These are phyloP conservation scores for Montifringilla adamsi DNA, from an alignment of 2,113 vertebrate species.

Conservation along the genomic window DNA sequence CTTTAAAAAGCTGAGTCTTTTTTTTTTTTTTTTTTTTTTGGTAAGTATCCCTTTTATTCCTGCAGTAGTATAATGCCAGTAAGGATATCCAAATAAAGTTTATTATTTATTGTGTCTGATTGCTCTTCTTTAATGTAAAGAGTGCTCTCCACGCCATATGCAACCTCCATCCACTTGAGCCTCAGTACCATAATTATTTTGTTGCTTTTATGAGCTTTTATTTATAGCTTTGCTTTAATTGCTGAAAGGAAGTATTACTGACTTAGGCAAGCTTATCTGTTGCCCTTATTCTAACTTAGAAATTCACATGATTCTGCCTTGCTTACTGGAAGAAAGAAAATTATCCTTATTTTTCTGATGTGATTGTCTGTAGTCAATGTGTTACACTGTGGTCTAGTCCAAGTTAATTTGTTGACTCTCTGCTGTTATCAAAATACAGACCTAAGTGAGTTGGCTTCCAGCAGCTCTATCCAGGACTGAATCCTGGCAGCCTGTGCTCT, in stretches of 20 bases:
- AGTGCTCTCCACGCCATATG: neutral
- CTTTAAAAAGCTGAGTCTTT: neutral
- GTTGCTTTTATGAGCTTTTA: conserved; percentile 13
- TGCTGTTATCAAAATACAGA: neutral
- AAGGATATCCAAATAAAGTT: neutral
- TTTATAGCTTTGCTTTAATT: neutral
- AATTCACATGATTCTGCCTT: neutral
- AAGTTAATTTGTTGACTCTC: neutral
- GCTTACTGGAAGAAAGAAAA: neutral
- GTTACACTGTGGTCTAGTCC: neutral
- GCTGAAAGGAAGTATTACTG: neutral
- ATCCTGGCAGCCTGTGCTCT: neutral
- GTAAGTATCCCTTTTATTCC: conserved; percentile 21
- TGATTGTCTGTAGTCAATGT: neutral
- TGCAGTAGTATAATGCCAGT: neutral
- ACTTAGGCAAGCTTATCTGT: neutral
- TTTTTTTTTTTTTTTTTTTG: neutral
- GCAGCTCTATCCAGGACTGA: neutral
- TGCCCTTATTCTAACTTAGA: neutral
- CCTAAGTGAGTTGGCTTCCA: neutral
- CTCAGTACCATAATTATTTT: neutral
- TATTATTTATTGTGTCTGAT: neutral
- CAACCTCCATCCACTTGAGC: neutral
- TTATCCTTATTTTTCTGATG: neutral
- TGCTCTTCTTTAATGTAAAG: neutral